Evolutionary conservation across 2,797 vertebrate species (phyloP).

Genomic region (Notamacropus eugenii): DNA sequence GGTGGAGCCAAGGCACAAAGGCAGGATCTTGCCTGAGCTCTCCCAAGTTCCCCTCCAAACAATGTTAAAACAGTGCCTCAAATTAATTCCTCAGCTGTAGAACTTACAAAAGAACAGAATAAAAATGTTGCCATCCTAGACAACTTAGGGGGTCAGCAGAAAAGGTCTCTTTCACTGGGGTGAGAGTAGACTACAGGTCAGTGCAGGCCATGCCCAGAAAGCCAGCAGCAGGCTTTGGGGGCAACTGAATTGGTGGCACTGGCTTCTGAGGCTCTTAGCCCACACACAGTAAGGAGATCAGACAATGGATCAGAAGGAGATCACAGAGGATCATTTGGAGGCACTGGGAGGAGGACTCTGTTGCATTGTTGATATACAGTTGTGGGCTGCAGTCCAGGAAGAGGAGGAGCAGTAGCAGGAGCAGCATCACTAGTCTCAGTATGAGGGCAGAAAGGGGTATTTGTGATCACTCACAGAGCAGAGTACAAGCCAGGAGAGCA

Average conservation of each 20-base stretch:
- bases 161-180: background rate
- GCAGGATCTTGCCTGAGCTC: background rate
- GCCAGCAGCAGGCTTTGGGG: background rate
- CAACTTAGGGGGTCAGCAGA: background rate
- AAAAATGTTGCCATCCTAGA: background rate
- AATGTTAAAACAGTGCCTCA: background rate
- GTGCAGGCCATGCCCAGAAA: background rate
- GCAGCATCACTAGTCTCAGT: background rate
- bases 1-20: background rate
- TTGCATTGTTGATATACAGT: background rate
- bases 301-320: background rate
- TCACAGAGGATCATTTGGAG: background rate
- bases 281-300: background rate
- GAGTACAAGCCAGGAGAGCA: background rate
- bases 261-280: background rate
- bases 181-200: background rate
- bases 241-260: background rate
- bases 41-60: background rate
- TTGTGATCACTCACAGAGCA: background rate
- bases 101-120: background rate
- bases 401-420: background rate
- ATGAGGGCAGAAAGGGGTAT: background rate
- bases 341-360: background rate
- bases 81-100: background rate
- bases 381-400: background rate